These are phyloP conservation scores for Hyalella azteca DNA, from an alignment of 2,888 invertebrate species.

Conservation along the genomic window DNA sequence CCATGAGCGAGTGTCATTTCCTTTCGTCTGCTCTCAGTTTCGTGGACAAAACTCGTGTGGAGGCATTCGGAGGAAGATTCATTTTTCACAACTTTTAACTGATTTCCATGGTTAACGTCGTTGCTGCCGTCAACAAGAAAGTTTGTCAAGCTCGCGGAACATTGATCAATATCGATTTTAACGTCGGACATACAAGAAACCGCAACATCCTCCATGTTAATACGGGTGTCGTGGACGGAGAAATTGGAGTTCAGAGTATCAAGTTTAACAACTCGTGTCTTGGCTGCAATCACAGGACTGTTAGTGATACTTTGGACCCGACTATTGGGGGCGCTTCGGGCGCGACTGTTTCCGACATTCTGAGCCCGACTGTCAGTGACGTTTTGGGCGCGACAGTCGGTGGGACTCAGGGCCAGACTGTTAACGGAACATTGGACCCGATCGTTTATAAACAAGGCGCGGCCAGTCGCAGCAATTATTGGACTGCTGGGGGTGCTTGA, in stretches of 20 bases:
- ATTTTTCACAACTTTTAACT: not conserved
- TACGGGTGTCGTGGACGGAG: not conserved
- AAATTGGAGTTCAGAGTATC: not conserved
- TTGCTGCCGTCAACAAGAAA: not conserved
- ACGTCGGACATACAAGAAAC: too few relatives aligned
- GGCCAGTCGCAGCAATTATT: not conserved
- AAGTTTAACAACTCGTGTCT: not conserved
- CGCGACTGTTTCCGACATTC: not conserved
- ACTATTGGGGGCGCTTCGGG: not conserved
- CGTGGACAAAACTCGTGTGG: too few relatives aligned
- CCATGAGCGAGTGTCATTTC: too few relatives aligned
- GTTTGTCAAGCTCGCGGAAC: not conserved
- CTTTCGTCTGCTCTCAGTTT: not conserved
- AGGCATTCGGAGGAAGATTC: not conserved
- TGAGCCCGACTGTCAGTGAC: not conserved
- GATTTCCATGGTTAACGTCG: not conserved
- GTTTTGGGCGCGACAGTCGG: not conserved
- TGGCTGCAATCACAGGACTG: not conserved
- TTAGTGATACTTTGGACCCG: not conserved
- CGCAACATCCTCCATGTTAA: constrained; percentile 6
- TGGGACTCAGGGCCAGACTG: not conserved
- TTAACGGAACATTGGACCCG: too few relatives aligned
- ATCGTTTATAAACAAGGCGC: too few relatives aligned
- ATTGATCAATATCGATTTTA: not conserved
- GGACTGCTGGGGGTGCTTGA: constrained; percentile 11